Conservation (phyloP, 2,797 vertebrate genomes). For the Coluber constrictor region DNA sequence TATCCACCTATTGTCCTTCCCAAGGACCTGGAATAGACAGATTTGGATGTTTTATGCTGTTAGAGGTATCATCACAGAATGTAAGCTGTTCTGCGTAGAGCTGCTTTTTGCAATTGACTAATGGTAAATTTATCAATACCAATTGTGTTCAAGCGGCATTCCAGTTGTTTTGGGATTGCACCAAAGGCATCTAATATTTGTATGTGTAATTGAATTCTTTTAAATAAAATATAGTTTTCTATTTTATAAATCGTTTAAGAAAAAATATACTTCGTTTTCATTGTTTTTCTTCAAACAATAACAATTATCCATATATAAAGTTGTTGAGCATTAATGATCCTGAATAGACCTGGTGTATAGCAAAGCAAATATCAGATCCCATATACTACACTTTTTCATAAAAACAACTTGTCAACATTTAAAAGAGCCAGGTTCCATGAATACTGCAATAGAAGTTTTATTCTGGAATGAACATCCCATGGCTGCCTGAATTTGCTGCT, state of each 20-base stretch:
- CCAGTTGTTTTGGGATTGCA: neutral
- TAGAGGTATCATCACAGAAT: neutral
- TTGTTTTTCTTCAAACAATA: neutral
- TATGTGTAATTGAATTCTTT: neutral
- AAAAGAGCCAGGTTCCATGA: too few relatives aligned
- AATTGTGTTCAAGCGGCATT: neutral
- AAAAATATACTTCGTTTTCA: neutral
- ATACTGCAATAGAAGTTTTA: neutral
- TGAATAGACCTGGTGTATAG: neutral
- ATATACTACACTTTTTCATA: neutral
- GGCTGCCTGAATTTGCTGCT: neutral
- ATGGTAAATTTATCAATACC: neutral
- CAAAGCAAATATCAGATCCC: neutral
- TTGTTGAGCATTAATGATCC: neutral
- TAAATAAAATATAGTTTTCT: neutral
- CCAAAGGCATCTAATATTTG: neutral
- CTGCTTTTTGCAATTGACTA: neutral
- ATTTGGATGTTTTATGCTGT: neutral
- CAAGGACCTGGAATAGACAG: neutral
- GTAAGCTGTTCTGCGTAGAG: neutral
- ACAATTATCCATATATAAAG: neutral
- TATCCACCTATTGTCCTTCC: neutral
- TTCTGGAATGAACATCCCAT: neutral
- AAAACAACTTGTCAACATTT: neutral
- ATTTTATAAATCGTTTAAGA: neutral